Base-by-base conservation (phyloP, 2,797 vertebrate genomes). In the Rhinichthys osculus region DNA sequence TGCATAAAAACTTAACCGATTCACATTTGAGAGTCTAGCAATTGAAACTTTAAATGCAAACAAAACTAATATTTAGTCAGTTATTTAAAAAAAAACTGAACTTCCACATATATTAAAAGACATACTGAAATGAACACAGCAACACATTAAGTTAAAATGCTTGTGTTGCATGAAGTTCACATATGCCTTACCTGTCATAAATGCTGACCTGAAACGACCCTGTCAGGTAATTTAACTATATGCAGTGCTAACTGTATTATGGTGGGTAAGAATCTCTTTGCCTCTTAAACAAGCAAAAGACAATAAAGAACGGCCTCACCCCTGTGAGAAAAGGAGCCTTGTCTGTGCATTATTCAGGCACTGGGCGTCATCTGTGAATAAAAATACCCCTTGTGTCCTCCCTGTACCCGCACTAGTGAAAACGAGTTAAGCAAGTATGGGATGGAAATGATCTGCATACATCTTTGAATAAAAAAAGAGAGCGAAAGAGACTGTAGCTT, bases 391-490 rank as follows among this genome's bases (percentile, higher is more conserved):
- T 84, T 79, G 82, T 70, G 86, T 85, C 85, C 92, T 94, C 92
- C 81, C 86, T 86, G 83, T 89, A 92, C 94, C 93, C 94, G 92
- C 93, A 94, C 85, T 59, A 89, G 81, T 83, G 89, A 92, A 93
- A 96, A 95, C 95, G 78, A 91, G 96, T 96, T 92, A 78, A 89
- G 88, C 95, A 88, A 94, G 94, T 94, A 93, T 89, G 91, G 90
- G 91, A 90, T 93, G 93, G 91, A 93, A 92, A 94, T 87, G 91
- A 93, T 92, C 89, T 86, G 85, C 89, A 93, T 88, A 90, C 90
- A 93, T 93, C 89, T 92, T 90, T 90, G 92, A 94, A 92, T 92
- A 78, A 86, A 90, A 92, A 91, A 89, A 73, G 27, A 64, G 27
- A 82, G 74, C n/a, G 38, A 66, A 33, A 88, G 57, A 86, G 27